These are phyloP conservation scores for Gadopsis marmoratus DNA, from an alignment of 2,797 vertebrate genomes.

Conservation along the genomic window DNA sequence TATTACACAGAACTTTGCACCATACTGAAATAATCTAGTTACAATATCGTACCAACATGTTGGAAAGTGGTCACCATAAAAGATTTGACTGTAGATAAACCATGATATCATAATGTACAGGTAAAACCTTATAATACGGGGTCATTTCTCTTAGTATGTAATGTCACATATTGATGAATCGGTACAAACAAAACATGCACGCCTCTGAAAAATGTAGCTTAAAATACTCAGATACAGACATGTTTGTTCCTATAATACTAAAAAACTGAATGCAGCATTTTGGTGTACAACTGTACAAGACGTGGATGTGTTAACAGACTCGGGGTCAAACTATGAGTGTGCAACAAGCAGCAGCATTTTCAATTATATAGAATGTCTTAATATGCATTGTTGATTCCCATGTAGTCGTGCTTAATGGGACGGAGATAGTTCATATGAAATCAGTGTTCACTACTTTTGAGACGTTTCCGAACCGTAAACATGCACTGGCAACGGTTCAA, in stretches of 20 bases:
- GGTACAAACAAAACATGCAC: slow-evolving; percentile 60
- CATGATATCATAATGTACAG: slow-evolving; percentile 8
- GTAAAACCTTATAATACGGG: slow-evolving; percentile 20
- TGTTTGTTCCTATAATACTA: slow-evolving; percentile 29
- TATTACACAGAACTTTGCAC: slow-evolving; percentile 25
- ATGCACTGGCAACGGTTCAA: slow-evolving; percentile 54
- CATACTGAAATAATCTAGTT: slow-evolving; percentile 30
- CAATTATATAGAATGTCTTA: background rate
- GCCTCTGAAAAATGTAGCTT: slow-evolving; percentile 45
- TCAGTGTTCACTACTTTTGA: slow-evolving; percentile 23
- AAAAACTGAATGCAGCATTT: slow-evolving; percentile 62
- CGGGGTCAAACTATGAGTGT: background rate
- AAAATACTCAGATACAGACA: slow-evolving; percentile 26
- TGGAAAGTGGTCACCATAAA: slow-evolving; percentile 26
- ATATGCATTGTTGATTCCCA: slow-evolving; percentile 22
- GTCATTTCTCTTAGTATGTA: background rate
- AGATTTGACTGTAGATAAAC: slow-evolving; percentile 2
- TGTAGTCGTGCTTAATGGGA: slow-evolving; percentile 30
- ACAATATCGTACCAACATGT: slow-evolving; percentile 12
- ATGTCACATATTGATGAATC: slow-evolving; percentile 16
- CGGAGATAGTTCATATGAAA: background rate
- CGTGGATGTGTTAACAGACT: background rate
- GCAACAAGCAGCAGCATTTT: slow-evolving; percentile 35
- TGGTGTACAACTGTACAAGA: slow-evolving; percentile 23
- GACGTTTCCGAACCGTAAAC: slow-evolving; percentile 47